Evolutionary conservation across 2,797 vertebrate species (phyloP).

Genomic region (Pristis pectinata): DNA sequence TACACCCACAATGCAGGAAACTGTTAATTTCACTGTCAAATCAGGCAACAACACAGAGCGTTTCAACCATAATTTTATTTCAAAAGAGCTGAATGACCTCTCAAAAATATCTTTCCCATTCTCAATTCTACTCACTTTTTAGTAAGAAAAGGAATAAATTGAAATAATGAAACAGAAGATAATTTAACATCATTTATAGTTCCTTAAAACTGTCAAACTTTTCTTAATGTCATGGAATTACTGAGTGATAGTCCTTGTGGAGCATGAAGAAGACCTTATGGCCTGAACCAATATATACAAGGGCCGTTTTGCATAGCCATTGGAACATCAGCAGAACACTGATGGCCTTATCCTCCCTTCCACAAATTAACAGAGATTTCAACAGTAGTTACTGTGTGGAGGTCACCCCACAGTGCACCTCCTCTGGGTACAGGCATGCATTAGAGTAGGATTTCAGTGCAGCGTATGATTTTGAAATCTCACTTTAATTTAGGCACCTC

Average conservation of each 20-base stretch:
- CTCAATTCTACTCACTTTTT: not conserved
- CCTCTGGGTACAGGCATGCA: not conserved
- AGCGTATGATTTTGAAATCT: not conserved
- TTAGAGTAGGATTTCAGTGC: not conserved
- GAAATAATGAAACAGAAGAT: not conserved
- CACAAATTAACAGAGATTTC: not conserved
- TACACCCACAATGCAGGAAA: not conserved
- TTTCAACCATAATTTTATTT: not conserved
- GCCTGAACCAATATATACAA: not conserved
- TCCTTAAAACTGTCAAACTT: not conserved
- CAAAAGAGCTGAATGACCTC: not conserved
- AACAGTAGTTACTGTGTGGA: not conserved
- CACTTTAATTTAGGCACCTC: not conserved
- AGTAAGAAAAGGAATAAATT: not conserved
- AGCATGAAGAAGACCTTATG: not conserved
- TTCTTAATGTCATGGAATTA: not conserved
- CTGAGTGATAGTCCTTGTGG: not conserved
- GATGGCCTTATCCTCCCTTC: not conserved
- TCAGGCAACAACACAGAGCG: not conserved
- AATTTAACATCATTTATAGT: not conserved
- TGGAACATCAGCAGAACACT: not conserved
- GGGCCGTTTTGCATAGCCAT: not conserved
- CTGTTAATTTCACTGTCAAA: not conserved
- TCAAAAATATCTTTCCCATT: not conserved
- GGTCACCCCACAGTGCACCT: not conserved